A percentile compares a stretch with the other conserved stretches of the same genome.
These are phyloP conservation scores for Dynastes maya DNA, from an alignment of 2,888 invertebrate species.

Conservation along the genomic window DNA sequence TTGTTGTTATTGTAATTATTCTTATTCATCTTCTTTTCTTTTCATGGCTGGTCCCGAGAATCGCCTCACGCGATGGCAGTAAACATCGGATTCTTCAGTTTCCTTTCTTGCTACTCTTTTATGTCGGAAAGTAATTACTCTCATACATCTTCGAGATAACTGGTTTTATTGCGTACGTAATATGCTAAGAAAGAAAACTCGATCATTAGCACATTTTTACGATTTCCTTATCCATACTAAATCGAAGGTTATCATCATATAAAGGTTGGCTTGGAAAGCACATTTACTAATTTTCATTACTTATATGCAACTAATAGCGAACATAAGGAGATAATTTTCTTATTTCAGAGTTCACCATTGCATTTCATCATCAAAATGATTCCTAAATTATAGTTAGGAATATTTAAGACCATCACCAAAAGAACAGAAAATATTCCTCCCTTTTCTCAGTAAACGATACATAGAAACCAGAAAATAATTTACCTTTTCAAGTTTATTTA, in stretches of 20 bases:
- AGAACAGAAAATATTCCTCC: too few relatives aligned
- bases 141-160: slow-evolving; percentile 6
- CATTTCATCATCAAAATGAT: not conserved
- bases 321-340: too few relatives aligned
- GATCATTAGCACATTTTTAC: not conserved
- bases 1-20: slow-evolving; percentile 46
- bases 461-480: too few relatives aligned
- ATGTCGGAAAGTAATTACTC: slow-evolving; percentile 35
- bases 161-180: slow-evolving; percentile 13
- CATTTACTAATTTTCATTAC: too few relatives aligned
- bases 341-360: not conserved
- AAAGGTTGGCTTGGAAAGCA: too few relatives aligned
- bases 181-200: slow-evolving; percentile 7
- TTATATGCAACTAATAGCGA: too few relatives aligned
- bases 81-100: slow-evolving; percentile 9
- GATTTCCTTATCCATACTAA: not conserved
- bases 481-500: too few relatives aligned
- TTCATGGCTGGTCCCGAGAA: slow-evolving; percentile 35
- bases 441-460: too few relatives aligned
- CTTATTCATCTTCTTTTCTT: slow-evolving; percentile 40
- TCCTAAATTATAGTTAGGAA: too few relatives aligned
- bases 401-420: too few relatives aligned
- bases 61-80: slow-evolving; percentile 35
- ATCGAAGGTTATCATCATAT: not conserved
- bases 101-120: slow-evolving; percentile 23